Base-by-base conservation (phyloP, 2,797 vertebrate genomes). In the Microchirus variegatus region DNA sequence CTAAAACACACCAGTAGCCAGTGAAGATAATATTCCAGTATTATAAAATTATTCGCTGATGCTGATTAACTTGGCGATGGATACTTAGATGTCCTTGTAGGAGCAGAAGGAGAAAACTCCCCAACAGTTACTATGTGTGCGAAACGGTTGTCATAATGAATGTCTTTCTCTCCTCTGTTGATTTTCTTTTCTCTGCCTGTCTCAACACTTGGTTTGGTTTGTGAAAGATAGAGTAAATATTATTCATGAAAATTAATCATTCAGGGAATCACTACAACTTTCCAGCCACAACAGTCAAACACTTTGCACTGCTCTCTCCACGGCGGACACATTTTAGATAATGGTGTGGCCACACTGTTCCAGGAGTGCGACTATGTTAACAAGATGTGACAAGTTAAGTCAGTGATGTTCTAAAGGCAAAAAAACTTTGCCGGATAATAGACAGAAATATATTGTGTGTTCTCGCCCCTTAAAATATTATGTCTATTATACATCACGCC, bases 211-310 rank as follows among this genome's bases (percentile, higher is more conserved):
- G 22, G 12, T 46, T 46, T 58, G 8, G 1, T 22, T n/a, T 3
- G 1, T 6, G n/a, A 18, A 1, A 9, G 31, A 19, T 44, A 11
- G 48, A 40, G 9, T 18, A 10, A 54, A 48, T 5, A 49, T 56
- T 41, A 38, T 56, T 37, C 6, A 45, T 59, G 11, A 40, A 50
- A 49, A 48, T 38, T 0, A 18, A 22, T 7, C 45, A 47, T 41
- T 75, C 36, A 36, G n/a, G 2, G 13, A 36, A 36, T 48, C 36
- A 46, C 10, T 47, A 62, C 45, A 40, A 53, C n/a, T 7, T 53
- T 55, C 4, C 41, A 48, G 54, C 43, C 22, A 11, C 40, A 49
- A 10, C 46, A 53, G 15, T 16, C 35, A 13, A 16, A 51, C 36
- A 41, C 15, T 45, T 45, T 49, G 18, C 37, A 9, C 37, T 48